These are phyloP conservation scores for Laticauda colubrina DNA, from an alignment of 2,113 vertebrate species.

Conservation along the genomic window DNA sequence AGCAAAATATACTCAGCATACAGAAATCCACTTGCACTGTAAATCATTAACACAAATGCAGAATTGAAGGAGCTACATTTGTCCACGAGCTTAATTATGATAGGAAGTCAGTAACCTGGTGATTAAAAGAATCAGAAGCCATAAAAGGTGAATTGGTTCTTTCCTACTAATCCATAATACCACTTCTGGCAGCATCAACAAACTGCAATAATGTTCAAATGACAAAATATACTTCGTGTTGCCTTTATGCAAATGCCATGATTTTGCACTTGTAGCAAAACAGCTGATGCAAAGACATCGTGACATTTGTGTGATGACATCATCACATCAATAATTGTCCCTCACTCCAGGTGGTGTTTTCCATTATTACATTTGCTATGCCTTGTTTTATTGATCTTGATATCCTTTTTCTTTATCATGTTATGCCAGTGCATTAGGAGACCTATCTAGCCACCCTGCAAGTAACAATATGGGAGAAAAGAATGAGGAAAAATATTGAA, in stretches of 20 bases:
- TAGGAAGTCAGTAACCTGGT: background rate
- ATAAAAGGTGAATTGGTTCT: background rate
- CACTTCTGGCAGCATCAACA: background rate
- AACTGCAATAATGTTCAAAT: background rate
- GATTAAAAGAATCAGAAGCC: background rate
- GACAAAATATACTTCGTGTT: background rate
- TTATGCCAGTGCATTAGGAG: background rate
- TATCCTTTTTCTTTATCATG: background rate
- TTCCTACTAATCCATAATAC: background rate
- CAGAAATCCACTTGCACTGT: background rate
- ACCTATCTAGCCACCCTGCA: background rate
- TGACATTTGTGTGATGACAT: background rate
- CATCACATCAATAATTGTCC: background rate
- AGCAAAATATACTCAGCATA: slow-evolving; percentile 15
- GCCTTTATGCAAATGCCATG: background rate
- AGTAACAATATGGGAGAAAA: background rate
- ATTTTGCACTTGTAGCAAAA: background rate
- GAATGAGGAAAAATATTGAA: background rate
- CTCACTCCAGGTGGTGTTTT: background rate
- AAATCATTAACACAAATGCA: background rate
- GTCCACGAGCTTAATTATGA: background rate
- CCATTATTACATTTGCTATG: background rate
- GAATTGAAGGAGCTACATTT: background rate
- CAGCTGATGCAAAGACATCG: background rate
- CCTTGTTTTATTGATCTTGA: background rate